phyloP scores from a whole-genome alignment of 2,113 vertebrate genomes.

The Galeopterus variegatus region DNA sequence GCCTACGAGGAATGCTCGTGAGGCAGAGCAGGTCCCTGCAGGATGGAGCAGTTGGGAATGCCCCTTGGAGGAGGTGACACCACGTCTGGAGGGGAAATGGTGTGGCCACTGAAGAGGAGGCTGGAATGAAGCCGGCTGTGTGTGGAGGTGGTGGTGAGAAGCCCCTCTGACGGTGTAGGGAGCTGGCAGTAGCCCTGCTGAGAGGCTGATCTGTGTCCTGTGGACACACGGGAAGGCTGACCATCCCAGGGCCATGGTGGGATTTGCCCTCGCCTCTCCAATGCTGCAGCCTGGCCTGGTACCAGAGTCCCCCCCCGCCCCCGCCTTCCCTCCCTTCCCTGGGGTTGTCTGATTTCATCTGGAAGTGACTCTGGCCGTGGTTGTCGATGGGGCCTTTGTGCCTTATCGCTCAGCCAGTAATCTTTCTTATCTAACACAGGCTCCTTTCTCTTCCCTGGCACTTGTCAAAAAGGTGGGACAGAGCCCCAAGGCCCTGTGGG shows the following conservation, averaged over 20 bases:
- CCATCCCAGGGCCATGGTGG: background rate
- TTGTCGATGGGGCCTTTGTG: conserved; percentile 35
- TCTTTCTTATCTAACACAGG: background rate
- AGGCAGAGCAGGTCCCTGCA: background rate
- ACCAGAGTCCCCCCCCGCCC: background rate
- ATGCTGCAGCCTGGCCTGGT: background rate
- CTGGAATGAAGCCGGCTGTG: background rate
- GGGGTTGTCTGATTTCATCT: background rate
- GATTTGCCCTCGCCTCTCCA: background rate
- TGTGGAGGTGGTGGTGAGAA: background rate
- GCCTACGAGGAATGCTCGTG: background rate
- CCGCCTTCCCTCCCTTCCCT: background rate
- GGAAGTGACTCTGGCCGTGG: background rate
- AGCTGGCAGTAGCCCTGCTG: background rate
- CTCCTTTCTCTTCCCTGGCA: conserved; percentile 15
- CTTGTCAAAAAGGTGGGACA: conserved; percentile 47
- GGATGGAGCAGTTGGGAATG: background rate
- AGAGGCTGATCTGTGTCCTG: background rate
- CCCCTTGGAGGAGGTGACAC: background rate
- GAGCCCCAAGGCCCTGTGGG: background rate
- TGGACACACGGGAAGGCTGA: background rate
- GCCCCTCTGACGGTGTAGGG: background rate
- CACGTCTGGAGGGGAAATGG: background rate
- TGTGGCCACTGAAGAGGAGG: background rate
- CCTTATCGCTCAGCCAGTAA: background rate